Evolutionary conservation across 1,140 invertebrate species (phyloP).

Genomic region (Leptinotarsa defecta): DNA sequence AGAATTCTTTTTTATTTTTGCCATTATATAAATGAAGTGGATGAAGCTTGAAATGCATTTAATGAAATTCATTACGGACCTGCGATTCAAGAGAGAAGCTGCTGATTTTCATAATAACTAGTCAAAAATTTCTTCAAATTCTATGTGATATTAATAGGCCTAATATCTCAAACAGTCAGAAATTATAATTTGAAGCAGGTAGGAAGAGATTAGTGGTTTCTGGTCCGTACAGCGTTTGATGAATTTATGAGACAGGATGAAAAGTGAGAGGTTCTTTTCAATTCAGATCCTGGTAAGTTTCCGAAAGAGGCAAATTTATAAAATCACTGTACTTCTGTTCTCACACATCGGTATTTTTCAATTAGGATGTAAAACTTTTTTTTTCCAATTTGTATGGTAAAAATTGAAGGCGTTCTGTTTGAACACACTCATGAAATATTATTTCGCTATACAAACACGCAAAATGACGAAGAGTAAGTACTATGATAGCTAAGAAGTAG

Average conservation of each 20-base stretch:
- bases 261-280: slow-evolving; percentile 23
- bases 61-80: slow-evolving; percentile 2
- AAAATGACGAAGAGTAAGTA: no score
- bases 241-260: slow-evolving; percentile 35
- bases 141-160: slow-evolving; percentile 34
- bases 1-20: neutral
- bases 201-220: slow-evolving; percentile 24
- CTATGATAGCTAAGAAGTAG: no score
- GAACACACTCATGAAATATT: no score
- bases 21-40: neutral
- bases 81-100: neutral
- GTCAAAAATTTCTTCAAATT: slow-evolving; percentile 19
- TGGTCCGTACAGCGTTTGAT: slow-evolving; percentile 23
- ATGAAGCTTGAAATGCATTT: neutral
- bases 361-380: no score
- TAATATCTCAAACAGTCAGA: slow-evolving; percentile 34
- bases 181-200: slow-evolving; percentile 36
- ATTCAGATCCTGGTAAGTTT: neutral
- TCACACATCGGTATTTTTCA: no score
- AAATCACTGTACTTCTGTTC: no score
- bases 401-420: no score
- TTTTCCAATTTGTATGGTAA: no score
- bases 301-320: no score
- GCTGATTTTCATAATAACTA: slow-evolving; percentile 12
- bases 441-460: no score